Conservation (phyloP, 2,888 invertebrate species). For the Tetrapedia diversipes region DNA sequence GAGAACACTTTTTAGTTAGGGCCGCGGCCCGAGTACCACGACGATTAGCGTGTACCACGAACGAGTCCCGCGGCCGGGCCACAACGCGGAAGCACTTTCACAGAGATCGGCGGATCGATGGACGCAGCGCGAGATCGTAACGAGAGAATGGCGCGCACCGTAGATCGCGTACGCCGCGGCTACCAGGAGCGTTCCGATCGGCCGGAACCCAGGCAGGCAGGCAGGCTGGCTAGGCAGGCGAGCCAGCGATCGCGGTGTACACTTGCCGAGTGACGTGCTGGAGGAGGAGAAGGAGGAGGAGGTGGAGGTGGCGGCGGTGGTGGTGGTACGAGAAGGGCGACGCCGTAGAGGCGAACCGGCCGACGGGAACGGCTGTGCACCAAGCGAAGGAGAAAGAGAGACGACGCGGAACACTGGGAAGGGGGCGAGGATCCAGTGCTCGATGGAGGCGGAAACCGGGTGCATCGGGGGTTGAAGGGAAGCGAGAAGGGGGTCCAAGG, state of each 20-base stretch:
- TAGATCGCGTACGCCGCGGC: constrained; percentile 57
- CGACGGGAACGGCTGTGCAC: background rate
- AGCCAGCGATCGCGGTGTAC: constrained; percentile 59
- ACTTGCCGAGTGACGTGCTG: constrained; percentile 48
- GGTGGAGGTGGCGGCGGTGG: constrained; percentile 50
- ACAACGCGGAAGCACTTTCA: constrained; percentile 55
- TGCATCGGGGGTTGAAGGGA: constrained; percentile 34
- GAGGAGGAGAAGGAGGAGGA: constrained; percentile 54
- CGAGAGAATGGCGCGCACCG: constrained; percentile 46
- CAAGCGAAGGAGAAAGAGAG: too few relatives aligned
- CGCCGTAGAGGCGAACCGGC: constrained; percentile 10
- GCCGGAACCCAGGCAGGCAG: constrained; percentile 67
- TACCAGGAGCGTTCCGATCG: constrained; percentile 73
- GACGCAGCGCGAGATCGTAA: constrained; percentile 46
- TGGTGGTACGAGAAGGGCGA: constrained; percentile 20
- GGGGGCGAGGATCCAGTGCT: constrained; percentile 45
- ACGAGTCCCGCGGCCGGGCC: background rate
- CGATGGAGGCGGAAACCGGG: constrained; percentile 47
- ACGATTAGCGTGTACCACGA: background rate
- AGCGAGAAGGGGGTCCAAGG: constrained; percentile 26
- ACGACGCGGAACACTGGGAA: constrained; percentile 36
- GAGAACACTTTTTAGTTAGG: too few relatives aligned
- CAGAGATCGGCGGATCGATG: constrained; percentile 34
- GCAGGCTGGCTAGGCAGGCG: constrained; percentile 39
- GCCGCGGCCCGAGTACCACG: background rate